phyloP scores from a whole-genome alignment of 1,140 invertebrate genomes.

The Lasioglossum albipes region DNA sequence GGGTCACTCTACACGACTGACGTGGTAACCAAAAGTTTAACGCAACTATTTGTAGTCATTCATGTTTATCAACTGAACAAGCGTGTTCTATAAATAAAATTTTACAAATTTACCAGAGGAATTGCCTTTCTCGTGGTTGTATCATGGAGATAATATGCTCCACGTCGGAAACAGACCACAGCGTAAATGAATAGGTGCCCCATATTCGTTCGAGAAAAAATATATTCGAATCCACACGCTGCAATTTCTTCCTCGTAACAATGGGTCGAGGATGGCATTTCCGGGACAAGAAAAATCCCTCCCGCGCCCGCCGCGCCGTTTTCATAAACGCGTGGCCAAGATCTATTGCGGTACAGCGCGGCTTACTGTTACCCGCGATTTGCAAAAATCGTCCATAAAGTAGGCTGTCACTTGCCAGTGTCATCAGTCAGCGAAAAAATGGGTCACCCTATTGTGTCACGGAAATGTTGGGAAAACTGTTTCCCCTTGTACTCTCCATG shows the following conservation, averaged over 20 bases:
- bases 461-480: not conserved
- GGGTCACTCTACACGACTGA: too few relatives aligned
- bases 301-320: not conserved
- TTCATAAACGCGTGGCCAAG: constrained; percentile 20
- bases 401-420: constrained; percentile 24
- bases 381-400: constrained; percentile 42
- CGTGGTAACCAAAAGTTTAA: too few relatives aligned
- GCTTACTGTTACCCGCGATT: constrained; percentile 12
- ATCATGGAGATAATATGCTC: not conserved
- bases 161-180: not conserved
- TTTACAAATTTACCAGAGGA: too few relatives aligned
- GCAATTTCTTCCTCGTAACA: constrained; percentile 8
- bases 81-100: too few relatives aligned
- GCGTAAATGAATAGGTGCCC: not conserved
- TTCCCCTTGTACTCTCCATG: not conserved
- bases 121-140: too few relatives aligned
- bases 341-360: constrained; percentile 12
- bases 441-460: constrained; percentile 12
- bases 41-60: too few relatives aligned
- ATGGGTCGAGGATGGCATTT: not conserved
- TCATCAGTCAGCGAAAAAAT: constrained; percentile 43
- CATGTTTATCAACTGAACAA: too few relatives aligned
- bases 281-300: not conserved
- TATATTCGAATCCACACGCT: not conserved
- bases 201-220: not conserved